A percentile compares a stretch with the other conserved stretches of the same genome.
phyloP scores from a whole-genome alignment of 2,113 vertebrate genomes.

The Xiphophorus hellerii region DNA sequence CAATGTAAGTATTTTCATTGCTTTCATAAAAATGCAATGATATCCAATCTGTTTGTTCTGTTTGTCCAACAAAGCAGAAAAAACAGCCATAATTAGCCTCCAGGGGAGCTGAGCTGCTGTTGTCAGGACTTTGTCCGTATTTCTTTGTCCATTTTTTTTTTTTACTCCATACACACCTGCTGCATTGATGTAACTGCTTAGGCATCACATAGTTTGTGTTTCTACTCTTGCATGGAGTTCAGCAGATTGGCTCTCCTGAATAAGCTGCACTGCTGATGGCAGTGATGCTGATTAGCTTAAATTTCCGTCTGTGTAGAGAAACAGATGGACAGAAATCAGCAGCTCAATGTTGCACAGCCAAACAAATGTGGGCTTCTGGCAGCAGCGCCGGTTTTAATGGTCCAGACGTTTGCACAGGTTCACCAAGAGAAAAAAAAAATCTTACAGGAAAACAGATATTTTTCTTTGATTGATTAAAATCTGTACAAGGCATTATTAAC shows the following conservation, averaged over 20 bases:
- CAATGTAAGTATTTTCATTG: conserved; percentile 44
- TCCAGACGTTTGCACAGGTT: conserved; percentile 52
- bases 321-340: conserved; percentile 77
- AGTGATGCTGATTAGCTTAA: conserved; percentile 64
- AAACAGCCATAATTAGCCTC: conserved; percentile 37
- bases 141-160: conserved; percentile 8
- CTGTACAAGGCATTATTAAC: conserved; percentile 22
- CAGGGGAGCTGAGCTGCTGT: conserved; percentile 9
- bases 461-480: conserved; percentile 52
- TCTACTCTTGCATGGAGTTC: conserved; percentile 30
- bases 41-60: conserved; percentile 47
- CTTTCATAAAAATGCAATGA: conserved; percentile 48
- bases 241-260: conserved; percentile 39
- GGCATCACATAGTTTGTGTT: conserved; percentile 26
- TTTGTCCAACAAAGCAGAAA: conserved; percentile 40
- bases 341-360: conserved; percentile 67
- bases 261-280: conserved; percentile 34
- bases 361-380: conserved; percentile 74
- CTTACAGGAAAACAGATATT: conserved; percentile 41
- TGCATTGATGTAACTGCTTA: conserved; percentile 8
- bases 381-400: conserved; percentile 42
- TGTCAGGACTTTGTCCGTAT: conserved; percentile 1
- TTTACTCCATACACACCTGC: conserved; percentile 20
- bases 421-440: conserved; percentile 36
- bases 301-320: conserved; percentile 51